These are phyloP conservation scores for Cebus imitator DNA, from an alignment of 2,113 vertebrate species.

Conservation along the genomic window DNA sequence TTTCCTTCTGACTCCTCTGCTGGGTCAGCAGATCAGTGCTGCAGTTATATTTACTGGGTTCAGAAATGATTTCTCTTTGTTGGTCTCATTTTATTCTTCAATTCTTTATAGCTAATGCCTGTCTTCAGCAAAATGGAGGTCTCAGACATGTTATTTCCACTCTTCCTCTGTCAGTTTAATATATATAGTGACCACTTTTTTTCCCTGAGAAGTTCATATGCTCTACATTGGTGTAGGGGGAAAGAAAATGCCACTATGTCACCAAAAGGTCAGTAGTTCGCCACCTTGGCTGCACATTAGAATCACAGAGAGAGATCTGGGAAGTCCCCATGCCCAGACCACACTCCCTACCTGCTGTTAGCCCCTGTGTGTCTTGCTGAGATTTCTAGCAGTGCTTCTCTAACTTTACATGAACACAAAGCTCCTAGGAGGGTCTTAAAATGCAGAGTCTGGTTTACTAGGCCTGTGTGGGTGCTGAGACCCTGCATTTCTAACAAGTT, in stretches of 20 bases:
- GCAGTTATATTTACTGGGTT: background rate
- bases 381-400: background rate
- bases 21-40: background rate
- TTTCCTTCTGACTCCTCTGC: background rate
- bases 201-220: background rate
- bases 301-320: background rate
- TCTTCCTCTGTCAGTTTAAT: background rate
- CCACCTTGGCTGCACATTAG: background rate
- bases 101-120: background rate
- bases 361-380: background rate
- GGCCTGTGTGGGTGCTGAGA: background rate
- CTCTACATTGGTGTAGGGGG: background rate
- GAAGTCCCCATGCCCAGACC: background rate
- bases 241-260: background rate
- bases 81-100: background rate
- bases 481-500: background rate
- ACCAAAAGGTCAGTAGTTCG: background rate
- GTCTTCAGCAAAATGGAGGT: background rate
- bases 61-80: constrained; percentile 10
- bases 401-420: background rate
- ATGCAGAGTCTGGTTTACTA: background rate
- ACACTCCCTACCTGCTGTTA: background rate
- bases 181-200: background rate
- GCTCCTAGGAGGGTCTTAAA: background rate
- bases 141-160: background rate